These are phyloP conservation scores for Hylyphantes graminicola DNA, from an alignment of 1,140 invertebrate genomes.

Conservation along the genomic window DNA sequence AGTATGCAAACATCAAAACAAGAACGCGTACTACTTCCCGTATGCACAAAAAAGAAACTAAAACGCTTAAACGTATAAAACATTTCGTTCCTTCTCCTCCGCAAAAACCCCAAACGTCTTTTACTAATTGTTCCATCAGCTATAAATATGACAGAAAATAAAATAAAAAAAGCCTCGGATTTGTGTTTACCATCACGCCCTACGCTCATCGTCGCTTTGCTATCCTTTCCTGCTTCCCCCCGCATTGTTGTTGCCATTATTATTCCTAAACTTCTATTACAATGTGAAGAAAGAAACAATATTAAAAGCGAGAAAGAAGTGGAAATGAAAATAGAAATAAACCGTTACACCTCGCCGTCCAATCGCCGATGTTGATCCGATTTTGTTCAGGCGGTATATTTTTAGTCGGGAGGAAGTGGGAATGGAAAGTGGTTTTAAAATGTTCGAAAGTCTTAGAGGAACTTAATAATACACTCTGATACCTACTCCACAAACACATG, in stretches of 20 bases:
- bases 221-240: not conserved
- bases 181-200: conserved; percentile 25
- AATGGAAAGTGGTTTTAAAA: too few relatives aligned
- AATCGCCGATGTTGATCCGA: conserved; percentile 49
- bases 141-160: conserved; percentile 21
- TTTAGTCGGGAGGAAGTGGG: conserved; percentile 27
- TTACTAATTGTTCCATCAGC: conserved; percentile 38
- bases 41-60: too few relatives aligned
- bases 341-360: conserved; percentile 46
- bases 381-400: conserved; percentile 33
- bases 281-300: conserved; percentile 1
- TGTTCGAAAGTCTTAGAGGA: too few relatives aligned
- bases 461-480: too few relatives aligned
- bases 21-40: not conserved
- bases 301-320: not conserved
- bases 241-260: conserved; percentile 20
- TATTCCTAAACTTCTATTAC: conserved; percentile 29
- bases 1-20: conserved; percentile 21
- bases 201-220: conserved; percentile 11
- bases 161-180: not conserved
- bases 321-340: conserved; percentile 6
- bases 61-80: too few relatives aligned
- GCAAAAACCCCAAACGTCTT: not conserved
- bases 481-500: too few relatives aligned
- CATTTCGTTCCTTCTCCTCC: conserved; percentile 3